These are phyloP conservation scores for Sebastolobus altivelis DNA, from an alignment of 2,797 vertebrate genomes.

Conservation along the genomic window DNA sequence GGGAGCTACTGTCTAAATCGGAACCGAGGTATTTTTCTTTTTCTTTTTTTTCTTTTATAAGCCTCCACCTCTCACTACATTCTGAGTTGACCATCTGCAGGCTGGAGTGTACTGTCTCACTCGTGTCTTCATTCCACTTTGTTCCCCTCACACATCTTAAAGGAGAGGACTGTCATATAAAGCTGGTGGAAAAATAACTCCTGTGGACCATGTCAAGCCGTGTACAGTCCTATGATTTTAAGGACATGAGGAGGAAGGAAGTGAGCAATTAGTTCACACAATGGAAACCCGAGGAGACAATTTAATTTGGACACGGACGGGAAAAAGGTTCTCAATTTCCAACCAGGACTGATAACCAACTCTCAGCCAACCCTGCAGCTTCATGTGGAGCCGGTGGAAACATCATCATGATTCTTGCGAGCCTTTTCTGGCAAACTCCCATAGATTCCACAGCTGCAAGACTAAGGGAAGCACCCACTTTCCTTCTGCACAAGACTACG, in stretches of 20 bases:
- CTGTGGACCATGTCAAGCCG: conserved; percentile 33
- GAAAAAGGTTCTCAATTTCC: conserved; percentile 19
- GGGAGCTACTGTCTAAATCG: conserved; percentile 44
- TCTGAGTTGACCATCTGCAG: conserved; percentile 42
- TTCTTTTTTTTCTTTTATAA: conserved; percentile 25
- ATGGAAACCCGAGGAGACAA: background rate
- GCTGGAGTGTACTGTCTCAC: conserved; percentile 26
- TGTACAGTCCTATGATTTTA: conserved; percentile 38
- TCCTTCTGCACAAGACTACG: conserved; percentile 39
- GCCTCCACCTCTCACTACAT: conserved; percentile 47
- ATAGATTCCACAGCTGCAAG: conserved; percentile 29
- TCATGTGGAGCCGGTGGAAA: conserved; percentile 26
- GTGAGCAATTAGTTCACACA: conserved; percentile 17
- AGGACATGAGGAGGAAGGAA: conserved; percentile 36
- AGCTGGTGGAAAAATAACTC: conserved; percentile 30
- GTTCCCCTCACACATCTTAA: conserved; percentile 42
- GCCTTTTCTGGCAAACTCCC: conserved; percentile 5
- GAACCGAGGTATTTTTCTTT: conserved; percentile 28
- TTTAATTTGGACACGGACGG: conserved; percentile 25
- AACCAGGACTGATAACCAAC: conserved; percentile 16
- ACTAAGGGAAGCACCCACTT: conserved; percentile 37
- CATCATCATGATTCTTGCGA: background rate
- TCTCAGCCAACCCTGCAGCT: conserved; percentile 9
- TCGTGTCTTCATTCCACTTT: conserved; percentile 4
- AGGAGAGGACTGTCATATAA: conserved; percentile 56